A percentile compares a stretch with the other conserved stretches of the same genome.
phyloP scores from a whole-genome alignment of 2,888 invertebrate species.

The Romanomermis culicivorax region DNA sequence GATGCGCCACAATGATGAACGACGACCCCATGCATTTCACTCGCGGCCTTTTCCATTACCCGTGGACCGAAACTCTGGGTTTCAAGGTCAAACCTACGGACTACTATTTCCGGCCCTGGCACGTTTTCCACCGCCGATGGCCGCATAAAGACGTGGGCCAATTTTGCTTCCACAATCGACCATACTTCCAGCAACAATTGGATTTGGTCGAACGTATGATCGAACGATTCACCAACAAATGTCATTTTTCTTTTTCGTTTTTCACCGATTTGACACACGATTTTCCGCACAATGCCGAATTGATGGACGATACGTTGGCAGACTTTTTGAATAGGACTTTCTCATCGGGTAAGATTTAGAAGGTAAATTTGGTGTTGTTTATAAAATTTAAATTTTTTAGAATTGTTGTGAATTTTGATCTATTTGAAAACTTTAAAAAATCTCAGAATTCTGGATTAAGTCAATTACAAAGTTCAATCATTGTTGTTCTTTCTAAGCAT shows the following conservation, averaged over 20 bases:
- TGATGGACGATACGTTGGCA: conserved; percentile 44
- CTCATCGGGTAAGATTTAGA: too few species aligned
- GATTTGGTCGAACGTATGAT: conserved; percentile 48
- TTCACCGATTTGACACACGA: conserved; percentile 62
- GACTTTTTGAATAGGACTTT: conserved; percentile 14
- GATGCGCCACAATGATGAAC: conserved; percentile 54
- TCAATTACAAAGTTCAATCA: too few species aligned
- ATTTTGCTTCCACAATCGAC: conserved; percentile 47
- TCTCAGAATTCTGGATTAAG: too few species aligned
- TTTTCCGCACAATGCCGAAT: conserved; percentile 50
- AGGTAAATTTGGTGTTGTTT: too few species aligned
- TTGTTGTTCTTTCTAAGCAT: too few species aligned
- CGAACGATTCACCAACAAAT: conserved; percentile 38
- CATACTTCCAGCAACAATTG: conserved; percentile 48
- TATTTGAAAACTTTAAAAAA: too few species aligned
- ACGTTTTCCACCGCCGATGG: neutral
- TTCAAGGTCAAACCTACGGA: conserved; percentile 60
- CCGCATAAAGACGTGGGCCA: conserved; percentile 35
- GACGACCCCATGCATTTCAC: conserved; percentile 54
- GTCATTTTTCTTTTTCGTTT: conserved; percentile 64
- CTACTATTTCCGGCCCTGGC: conserved; percentile 51
- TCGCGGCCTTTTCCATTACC: conserved; percentile 52
- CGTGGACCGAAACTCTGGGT: conserved; percentile 40
- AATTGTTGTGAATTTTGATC: too few species aligned
- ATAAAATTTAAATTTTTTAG: too few species aligned